Conservation (phyloP, 2,113 vertebrate genomes). For the Carettochelys insculpta region DNA sequence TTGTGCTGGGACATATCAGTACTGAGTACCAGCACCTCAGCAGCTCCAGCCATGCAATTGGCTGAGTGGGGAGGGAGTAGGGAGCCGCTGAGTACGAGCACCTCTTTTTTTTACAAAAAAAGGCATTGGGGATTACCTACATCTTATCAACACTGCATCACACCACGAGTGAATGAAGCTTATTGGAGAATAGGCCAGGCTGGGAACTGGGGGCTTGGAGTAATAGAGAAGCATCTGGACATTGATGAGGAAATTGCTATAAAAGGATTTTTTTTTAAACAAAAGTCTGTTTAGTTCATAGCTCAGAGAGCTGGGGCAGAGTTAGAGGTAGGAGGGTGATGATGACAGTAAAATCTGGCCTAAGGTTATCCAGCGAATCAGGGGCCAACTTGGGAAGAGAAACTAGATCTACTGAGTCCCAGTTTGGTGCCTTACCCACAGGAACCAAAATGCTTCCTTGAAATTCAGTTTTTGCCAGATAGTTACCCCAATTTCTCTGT, state of each 20-base stretch:
- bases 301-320: background rate
- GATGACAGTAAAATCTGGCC: background rate
- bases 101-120: too few relatives aligned
- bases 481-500: background rate
- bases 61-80: too few relatives aligned
- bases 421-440: too few relatives aligned
- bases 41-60: too few relatives aligned
- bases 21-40: too few relatives aligned
- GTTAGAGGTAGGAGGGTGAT: background rate
- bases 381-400: background rate
- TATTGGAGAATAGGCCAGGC: background rate
- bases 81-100: too few relatives aligned
- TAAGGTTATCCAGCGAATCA: background rate
- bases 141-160: background rate
- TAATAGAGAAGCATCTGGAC: background rate
- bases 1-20: too few relatives aligned
- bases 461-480: background rate
- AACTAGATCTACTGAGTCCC: background rate
- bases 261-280: constrained; percentile 26
- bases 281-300: background rate
- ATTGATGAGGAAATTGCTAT: background rate
- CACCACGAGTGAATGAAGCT: background rate
- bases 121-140: background rate
- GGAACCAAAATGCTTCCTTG: fast-evolving
- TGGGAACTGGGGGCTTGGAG: background rate